Conservation (phyloP, 2,888 invertebrate species). For the Panopea generosa region DNA sequence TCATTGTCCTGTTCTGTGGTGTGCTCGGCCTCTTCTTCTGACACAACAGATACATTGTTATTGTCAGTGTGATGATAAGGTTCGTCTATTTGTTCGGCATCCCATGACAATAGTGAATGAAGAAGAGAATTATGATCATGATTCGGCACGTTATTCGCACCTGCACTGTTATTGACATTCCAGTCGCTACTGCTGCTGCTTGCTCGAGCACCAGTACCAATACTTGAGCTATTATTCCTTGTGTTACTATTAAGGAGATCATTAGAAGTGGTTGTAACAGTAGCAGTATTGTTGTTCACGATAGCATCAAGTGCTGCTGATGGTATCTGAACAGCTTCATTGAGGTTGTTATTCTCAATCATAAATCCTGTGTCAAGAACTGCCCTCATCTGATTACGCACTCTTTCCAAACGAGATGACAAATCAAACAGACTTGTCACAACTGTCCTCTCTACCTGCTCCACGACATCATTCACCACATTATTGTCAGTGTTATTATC, state of each 20-base stretch:
- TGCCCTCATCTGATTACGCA: constrained; percentile 56
- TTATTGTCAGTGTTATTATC: constrained; percentile 5
- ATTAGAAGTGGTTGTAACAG: too few species aligned
- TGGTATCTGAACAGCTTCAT: constrained; percentile 44
- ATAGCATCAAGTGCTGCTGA: constrained; percentile 52
- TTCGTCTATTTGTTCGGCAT: neutral
- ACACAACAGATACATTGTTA: neutral
- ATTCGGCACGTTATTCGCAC: too few species aligned
- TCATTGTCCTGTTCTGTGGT: neutral
- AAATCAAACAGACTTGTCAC: constrained; percentile 58
- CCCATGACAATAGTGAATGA: too few species aligned
- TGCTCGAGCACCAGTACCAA: too few species aligned
- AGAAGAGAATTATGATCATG: too few species aligned
- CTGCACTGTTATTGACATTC: too few species aligned
- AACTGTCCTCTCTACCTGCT: constrained; percentile 58
- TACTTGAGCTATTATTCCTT: too few species aligned
- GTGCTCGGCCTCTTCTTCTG: neutral
- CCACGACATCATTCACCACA: constrained; percentile 53
- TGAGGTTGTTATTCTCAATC: constrained; percentile 40
- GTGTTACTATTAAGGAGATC: neutral
- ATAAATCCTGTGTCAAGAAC: constrained; percentile 48
- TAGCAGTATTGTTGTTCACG: constrained; percentile 24
- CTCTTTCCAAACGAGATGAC: constrained; percentile 49
- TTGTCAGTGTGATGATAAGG: neutral
- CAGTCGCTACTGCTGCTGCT: too few species aligned